phyloP scores from a whole-genome alignment of 2,888 invertebrate species.

The Drosophila nigritarsus region DNA sequence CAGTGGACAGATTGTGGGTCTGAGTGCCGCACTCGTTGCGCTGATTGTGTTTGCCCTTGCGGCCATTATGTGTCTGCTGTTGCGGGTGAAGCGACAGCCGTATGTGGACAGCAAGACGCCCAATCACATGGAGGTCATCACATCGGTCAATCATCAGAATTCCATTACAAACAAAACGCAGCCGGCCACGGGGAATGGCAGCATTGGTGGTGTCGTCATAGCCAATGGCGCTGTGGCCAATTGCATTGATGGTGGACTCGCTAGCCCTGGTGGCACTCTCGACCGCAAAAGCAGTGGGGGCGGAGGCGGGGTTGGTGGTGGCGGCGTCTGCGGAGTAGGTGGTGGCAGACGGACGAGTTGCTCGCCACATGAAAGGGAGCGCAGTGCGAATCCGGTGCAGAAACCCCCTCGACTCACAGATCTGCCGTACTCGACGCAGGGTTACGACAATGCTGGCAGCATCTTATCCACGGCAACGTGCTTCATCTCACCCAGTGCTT shows the following conservation, averaged over 20 bases:
- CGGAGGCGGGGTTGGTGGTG: not conserved
- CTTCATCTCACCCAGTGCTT: conserved; percentile 91
- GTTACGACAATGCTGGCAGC: conserved; percentile 89
- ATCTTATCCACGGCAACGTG: conserved; percentile 88
- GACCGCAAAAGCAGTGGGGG: conserved; percentile 73
- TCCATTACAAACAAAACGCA: conserved; percentile 86
- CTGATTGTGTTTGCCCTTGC: conserved; percentile 91
- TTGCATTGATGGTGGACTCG: conserved; percentile 63
- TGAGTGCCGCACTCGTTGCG: conserved; percentile 92
- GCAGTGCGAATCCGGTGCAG: conserved; percentile 88
- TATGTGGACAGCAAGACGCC: conserved; percentile 91
- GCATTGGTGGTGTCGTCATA: conserved; percentile 87
- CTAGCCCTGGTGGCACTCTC: conserved; percentile 46
- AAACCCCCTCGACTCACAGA: conserved; percentile 90
- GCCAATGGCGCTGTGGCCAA: conserved; percentile 87
- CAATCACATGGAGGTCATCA: conserved; percentile 90
- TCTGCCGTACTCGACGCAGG: conserved; percentile 89
- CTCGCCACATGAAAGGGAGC: conserved; percentile 80
- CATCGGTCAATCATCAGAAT: conserved; percentile 87
- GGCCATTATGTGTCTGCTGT: conserved; percentile 90
- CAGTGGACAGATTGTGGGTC: conserved; percentile 93
- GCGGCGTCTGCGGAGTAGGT: not conserved
- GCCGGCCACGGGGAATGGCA: conserved; percentile 84
- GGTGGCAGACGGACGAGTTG: conserved; percentile 15
- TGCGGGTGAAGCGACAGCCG: conserved; percentile 90